Percentiles rank a stretch among this genome's conserved stretches.
Evolutionary conservation across 2,888 invertebrate genomes (phyloP).

Genomic region (Xylota segnis): DNA sequence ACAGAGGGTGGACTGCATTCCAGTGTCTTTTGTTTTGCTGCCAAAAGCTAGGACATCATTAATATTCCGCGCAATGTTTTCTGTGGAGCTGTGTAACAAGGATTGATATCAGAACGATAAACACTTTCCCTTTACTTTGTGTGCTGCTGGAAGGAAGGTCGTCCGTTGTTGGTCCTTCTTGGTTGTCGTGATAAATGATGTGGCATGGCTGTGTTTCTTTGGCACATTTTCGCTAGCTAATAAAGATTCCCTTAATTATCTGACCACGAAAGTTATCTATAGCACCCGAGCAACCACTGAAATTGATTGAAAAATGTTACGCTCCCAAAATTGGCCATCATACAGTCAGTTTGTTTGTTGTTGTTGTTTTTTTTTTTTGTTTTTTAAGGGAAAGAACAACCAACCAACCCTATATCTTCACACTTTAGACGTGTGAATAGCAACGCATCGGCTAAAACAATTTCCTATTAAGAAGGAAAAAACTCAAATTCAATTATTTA

Average conservation of each 20-base stretch:
- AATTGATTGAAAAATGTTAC: slow-evolving; percentile 68
- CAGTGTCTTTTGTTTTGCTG: slow-evolving; percentile 71
- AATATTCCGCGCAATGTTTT: slow-evolving; percentile 74
- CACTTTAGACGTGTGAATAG: slow-evolving; percentile 60
- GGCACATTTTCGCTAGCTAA: slow-evolving; percentile 70
- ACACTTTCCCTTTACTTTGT: slow-evolving; percentile 62
- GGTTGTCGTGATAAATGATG: slow-evolving; percentile 67
- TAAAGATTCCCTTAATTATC: slow-evolving; percentile 74
- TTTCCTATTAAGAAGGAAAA: slow-evolving; percentile 65
- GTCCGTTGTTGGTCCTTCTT: slow-evolving; percentile 35
- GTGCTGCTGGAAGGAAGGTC: slow-evolving; percentile 11
- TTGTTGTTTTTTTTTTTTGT: too few relatives aligned
- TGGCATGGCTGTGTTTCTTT: slow-evolving; percentile 57
- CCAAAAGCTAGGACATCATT: slow-evolving; percentile 77
- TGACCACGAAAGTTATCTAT: slow-evolving; percentile 64
- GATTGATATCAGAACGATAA: slow-evolving; percentile 76
- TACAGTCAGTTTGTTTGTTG: not conserved
- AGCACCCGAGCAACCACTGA: slow-evolving; percentile 24
- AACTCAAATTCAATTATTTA: slow-evolving; percentile 77
- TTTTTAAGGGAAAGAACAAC: not conserved
- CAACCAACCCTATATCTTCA: slow-evolving; percentile 2
- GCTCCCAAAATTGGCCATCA: slow-evolving; percentile 26
- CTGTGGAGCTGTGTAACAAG: slow-evolving; percentile 70
- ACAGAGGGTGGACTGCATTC: slow-evolving; percentile 58
- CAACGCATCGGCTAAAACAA: slow-evolving; percentile 69